Evolutionary conservation across 2,888 invertebrate species (phyloP).

Genomic region (Cerceris ruficornis): DNA sequence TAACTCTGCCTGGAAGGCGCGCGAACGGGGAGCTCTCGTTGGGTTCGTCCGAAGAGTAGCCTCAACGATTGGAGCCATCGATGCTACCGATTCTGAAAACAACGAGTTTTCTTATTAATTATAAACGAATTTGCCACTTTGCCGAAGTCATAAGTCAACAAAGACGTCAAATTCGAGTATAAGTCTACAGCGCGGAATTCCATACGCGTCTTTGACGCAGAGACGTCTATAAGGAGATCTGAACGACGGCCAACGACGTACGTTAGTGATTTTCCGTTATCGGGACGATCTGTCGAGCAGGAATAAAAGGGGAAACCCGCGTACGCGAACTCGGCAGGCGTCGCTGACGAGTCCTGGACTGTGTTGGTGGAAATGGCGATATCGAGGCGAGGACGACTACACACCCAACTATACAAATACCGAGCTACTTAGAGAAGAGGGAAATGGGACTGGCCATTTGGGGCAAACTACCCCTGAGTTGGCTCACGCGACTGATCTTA

Average conservation of each 20-base stretch:
- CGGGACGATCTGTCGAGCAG: slow-evolving; percentile 35
- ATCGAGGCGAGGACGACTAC: slow-evolving; percentile 48
- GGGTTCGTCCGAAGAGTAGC: too few relatives aligned
- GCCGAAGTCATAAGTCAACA: too few relatives aligned
- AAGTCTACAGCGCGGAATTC: neutral
- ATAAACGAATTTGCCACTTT: too few relatives aligned
- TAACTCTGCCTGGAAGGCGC: slow-evolving; percentile 9
- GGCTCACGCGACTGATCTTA: slow-evolving; percentile 78
- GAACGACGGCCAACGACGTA: slow-evolving; percentile 5
- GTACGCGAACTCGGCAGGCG: slow-evolving; percentile 20
- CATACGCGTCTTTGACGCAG: neutral
- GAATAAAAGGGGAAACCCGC: slow-evolving; percentile 22
- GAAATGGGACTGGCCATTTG: slow-evolving; percentile 74
- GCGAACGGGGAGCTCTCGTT: too few relatives aligned
- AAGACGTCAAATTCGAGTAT: too few relatives aligned
- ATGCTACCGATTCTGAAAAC: too few relatives aligned
- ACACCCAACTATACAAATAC: slow-evolving; percentile 63
- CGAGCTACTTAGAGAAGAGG: slow-evolving; percentile 70
- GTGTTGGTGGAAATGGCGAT: slow-evolving; percentile 44
- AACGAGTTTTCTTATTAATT: too few relatives aligned
- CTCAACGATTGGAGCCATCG: too few relatives aligned
- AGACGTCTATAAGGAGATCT: slow-evolving; percentile 16
- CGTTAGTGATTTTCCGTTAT: slow-evolving; percentile 53
- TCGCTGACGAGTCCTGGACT: slow-evolving; percentile 36
- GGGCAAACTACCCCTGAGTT: slow-evolving; percentile 71